phyloP scores from a whole-genome alignment of 2,113 vertebrate species.

The Pyxicephalus adspersus region DNA sequence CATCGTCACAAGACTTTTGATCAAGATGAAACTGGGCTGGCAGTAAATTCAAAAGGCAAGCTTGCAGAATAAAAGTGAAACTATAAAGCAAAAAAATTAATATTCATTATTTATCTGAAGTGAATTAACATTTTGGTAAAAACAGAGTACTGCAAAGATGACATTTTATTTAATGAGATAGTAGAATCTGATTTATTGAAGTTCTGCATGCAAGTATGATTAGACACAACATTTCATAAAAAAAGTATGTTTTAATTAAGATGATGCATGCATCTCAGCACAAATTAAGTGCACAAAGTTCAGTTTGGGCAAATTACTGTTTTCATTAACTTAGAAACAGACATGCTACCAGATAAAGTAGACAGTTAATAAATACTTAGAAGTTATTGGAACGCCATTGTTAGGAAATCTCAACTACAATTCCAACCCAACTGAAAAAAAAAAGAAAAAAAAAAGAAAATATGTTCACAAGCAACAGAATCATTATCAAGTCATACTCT shows the following conservation, averaged over 20 bases:
- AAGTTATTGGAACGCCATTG: not conserved
- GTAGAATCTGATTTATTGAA: constrained; percentile 45
- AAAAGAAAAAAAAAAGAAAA: no score
- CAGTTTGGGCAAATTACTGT: constrained; percentile 27
- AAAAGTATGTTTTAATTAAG: constrained; percentile 32
- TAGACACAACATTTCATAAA: constrained; percentile 37
- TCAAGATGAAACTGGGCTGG: constrained; percentile 66
- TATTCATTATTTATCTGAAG: constrained; percentile 72
- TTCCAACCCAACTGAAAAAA: no score
- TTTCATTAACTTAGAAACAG: constrained; percentile 20
- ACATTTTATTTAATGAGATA: constrained; percentile 70
- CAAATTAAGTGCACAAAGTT: constrained; percentile 29
- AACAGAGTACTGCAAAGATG: constrained; percentile 61
- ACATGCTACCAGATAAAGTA: not conserved
- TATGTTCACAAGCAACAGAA: no score
- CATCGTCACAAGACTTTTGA: constrained; percentile 64
- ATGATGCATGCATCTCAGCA: constrained; percentile 7
- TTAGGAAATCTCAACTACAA: not conserved
- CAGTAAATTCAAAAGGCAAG: constrained; percentile 67
- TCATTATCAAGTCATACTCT: no score
- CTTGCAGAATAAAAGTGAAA: constrained; percentile 57
- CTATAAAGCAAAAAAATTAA: constrained; percentile 62
- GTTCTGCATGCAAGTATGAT: constrained; percentile 41
- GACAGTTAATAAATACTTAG: constrained; percentile 7
- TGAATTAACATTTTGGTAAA: constrained; percentile 69